These are phyloP conservation scores for Agrotis ipsilon DNA, from an alignment of 2,888 invertebrate genomes.

Conservation along the genomic window DNA sequence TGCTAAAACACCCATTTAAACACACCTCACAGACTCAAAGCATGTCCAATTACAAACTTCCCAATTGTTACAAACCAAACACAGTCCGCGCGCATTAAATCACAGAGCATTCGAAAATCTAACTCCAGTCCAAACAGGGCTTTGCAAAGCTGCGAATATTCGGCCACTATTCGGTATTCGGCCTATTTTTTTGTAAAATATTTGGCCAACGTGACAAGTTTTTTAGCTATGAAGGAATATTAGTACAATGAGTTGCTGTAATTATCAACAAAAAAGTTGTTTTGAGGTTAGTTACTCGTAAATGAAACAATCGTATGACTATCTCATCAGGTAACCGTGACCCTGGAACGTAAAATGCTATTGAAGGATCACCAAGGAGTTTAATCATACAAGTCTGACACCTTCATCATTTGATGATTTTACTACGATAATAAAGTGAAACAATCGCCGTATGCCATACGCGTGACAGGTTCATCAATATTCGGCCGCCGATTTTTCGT, in stretches of 20 bases:
- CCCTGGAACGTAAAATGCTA: too few species aligned
- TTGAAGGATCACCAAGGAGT: too few species aligned
- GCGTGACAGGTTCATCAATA: too few species aligned
- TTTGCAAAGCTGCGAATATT: background rate
- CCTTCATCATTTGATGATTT: too few species aligned
- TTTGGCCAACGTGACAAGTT: background rate
- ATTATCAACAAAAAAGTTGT: background rate
- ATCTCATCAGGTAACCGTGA: too few species aligned
- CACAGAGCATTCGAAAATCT: slow-evolving; percentile 21
- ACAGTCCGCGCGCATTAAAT: slow-evolving; percentile 26
- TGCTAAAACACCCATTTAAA: slow-evolving; percentile 14
- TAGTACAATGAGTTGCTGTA: background rate
- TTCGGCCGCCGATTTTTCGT: background rate
- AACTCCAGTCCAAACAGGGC: slow-evolving; percentile 14
- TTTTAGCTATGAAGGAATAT: background rate
- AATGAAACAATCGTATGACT: background rate
- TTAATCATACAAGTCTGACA: too few species aligned
- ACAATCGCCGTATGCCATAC: too few species aligned
- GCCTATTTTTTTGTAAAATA: background rate
- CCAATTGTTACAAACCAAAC: slow-evolving; percentile 13
- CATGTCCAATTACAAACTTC: slow-evolving; percentile 37
- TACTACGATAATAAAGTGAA: too few species aligned
- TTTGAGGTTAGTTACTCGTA: background rate
- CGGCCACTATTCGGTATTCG: slow-evolving; percentile 2
- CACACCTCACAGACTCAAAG: slow-evolving; percentile 6